Evolutionary conservation across 2,797 vertebrate species (phyloP), one percentile per base, ranked within the genome.

Genomic region (Notamacropus eugenii): DNA sequence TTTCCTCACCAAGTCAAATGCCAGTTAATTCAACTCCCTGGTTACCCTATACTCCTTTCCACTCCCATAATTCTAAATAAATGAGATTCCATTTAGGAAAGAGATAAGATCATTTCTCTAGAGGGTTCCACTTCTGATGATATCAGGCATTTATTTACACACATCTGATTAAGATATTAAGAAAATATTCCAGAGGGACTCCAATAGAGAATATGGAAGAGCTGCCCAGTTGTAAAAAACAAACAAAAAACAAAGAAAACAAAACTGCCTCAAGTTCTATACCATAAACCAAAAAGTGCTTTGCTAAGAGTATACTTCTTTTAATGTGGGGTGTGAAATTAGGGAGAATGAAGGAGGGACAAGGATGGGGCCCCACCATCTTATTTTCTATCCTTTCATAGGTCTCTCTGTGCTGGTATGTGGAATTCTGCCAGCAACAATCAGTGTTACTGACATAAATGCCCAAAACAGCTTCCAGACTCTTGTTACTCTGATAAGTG

Each of bases 1-100:
- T 98, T 98, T 98, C 98, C 98, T 99, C 98, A 98, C 96, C 74
- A n/a, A 90, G 91, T 98, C 98, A 98, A 97, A 97, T 98, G 98
- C 97, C 96, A 93, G 96, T 98, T 93, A 94, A 97, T 96, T 97
- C 58, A 93, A 56, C 55, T 87, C 57, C 90, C 34, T 59, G 46
- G 50, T 31, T 24, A 93, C 1, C 40, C 57, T 59, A 94, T 90
- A 24, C 57, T 90, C 93, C 55, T 92, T 92, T 95, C 67, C 82
- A 91, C 16, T 92, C 91, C 96, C 54, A 92, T 91, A 97, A 0
- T 59, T 90, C 12, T 94, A 57, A 56, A 97, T 91, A 55, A 91
- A 91, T 91, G 90, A 13, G 90, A 91, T 54, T 93, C 92, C 74
- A 34, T 94, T 58, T 92, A 95, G 96, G 95, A 96, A 94, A 92